Base-by-base conservation (phyloP, 2,113 vertebrate species). In the Cebus imitator region DNA sequence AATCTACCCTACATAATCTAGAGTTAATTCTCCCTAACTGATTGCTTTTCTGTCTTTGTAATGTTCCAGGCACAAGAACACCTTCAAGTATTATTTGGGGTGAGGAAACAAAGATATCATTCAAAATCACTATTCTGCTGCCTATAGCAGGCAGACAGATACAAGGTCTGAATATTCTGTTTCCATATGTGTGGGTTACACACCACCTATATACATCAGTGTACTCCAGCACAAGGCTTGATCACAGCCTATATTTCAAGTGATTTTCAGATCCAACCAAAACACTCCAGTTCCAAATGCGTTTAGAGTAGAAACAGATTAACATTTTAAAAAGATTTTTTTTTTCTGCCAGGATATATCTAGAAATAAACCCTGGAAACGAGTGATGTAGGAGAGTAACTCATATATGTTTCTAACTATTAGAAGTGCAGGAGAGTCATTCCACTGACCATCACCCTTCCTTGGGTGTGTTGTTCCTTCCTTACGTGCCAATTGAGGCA, bases 291-390 rank as follows among this genome's bases (percentile, higher is more conserved):
- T 95, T 95, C 52, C 92, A 97, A 97, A 87, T 92, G 80, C 20
- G 52, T 94, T 96, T 92, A 92, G 72, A 95, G 64, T 97, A 45
- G 73, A 96, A 96, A 82, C 87, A 96, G 91, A 87, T 97, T 80
- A 96, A 94, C 37, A 75, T 95, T 97, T 88, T 21, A 78, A 78
- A 95, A 84, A 88, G 57, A 80, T 35, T 40, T 61, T 81, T 95
- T 95, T 92, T 66, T 79, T 4, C 79, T 93, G 70, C 78, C 84
- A 73, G 81, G 95, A 82, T 95, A 93, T 79, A 70, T 94, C 93
- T 95, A 92, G 73, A 96, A 97, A 91, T 96, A 94, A 93, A 87
- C 82, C 72, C 43, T 73, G 58, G 58, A 94, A 92, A 88, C 45
- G 92, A 94, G 70, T 84, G 45, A 95, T 81, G 66, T 90, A 73